phyloP scores from a whole-genome alignment of 2,888 invertebrate genomes.

The Diarsia dahlii region DNA sequence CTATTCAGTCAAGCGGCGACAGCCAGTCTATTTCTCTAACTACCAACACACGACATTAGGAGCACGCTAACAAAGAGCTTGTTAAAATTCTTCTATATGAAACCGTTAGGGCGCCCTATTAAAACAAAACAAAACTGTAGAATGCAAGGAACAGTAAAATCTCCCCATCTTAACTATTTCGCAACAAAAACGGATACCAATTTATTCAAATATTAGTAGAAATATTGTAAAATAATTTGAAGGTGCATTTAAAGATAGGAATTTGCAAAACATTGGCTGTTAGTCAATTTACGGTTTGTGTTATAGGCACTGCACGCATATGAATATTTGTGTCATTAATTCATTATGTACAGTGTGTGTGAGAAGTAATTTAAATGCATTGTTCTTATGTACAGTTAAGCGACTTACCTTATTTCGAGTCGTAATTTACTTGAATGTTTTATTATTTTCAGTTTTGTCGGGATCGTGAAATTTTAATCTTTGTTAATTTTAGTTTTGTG shows the following conservation, averaged over 20 bases:
- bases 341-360: conserved; percentile 49
- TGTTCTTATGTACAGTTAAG: background rate
- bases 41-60: conserved; percentile 72
- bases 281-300: conserved; percentile 44
- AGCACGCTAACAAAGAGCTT: conserved; percentile 83
- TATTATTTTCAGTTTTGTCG: background rate
- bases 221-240: conserved; percentile 43
- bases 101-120: conserved; percentile 78
- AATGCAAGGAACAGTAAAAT: conserved; percentile 57
- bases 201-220: conserved; percentile 6
- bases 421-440: background rate
- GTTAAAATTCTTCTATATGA: conserved; percentile 86
- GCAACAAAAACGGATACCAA: conserved; percentile 45
- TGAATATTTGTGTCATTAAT: conserved; percentile 56
- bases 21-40: conserved; percentile 62
- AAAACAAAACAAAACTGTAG: conserved; percentile 80
- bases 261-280: conserved; percentile 45
- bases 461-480: background rate
- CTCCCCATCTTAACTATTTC: conserved; percentile 48
- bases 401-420: background rate
- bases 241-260: conserved; percentile 18
- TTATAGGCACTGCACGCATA: conserved; percentile 34
- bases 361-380: conserved; percentile 31
- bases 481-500: background rate
- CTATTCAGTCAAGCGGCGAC: conserved; percentile 63